Percentiles rank a stretch among this genome's conserved stretches.
Evolutionary conservation across 2,797 vertebrate genomes (phyloP).

Genomic region (Miichthys miiuy): DNA sequence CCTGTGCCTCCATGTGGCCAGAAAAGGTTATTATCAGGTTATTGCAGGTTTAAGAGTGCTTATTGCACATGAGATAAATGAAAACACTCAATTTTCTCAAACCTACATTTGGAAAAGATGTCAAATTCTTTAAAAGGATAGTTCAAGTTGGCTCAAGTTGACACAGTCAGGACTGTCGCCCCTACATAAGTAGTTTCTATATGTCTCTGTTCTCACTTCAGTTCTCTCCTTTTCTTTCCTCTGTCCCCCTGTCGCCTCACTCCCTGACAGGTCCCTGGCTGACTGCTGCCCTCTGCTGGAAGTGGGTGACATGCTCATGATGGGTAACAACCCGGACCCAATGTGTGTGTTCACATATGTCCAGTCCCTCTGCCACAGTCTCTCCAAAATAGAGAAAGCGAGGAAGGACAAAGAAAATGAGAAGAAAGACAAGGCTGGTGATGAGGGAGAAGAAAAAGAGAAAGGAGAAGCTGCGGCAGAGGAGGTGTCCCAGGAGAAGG

Average conservation of each 20-base stretch:
- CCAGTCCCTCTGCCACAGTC: slow-evolving; percentile 96
- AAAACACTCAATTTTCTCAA: background rate
- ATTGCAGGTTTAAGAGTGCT: background rate
- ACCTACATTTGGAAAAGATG: background rate
- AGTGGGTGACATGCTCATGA: slow-evolving; percentile 96
- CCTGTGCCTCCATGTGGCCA: background rate
- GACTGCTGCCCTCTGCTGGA: slow-evolving; percentile 97
- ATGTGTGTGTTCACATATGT: slow-evolving; percentile 99
- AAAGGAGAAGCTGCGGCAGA: slow-evolving; percentile 31
- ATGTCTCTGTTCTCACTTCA: background rate
- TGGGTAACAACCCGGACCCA: slow-evolving; percentile 95
- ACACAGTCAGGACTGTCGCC: background rate
- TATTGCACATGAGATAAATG: background rate
- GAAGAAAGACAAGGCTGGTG: slow-evolving; percentile 52
- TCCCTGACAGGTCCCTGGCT: slow-evolving; percentile 87
- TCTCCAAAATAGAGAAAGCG: slow-evolving; percentile 94
- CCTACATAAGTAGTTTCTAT: background rate
- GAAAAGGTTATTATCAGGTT: no score
- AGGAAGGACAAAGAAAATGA: slow-evolving; percentile 87
- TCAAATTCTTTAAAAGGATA: background rate
- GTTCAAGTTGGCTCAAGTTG: background rate
- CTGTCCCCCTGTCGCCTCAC: background rate
- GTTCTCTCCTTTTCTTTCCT: background rate
- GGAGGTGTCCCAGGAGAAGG: slow-evolving; percentile 27
- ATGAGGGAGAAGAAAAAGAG: slow-evolving; percentile 48